Evolutionary conservation across 2,797 vertebrate species (phyloP).

Genomic region (Gallinago nigripennis): DNA sequence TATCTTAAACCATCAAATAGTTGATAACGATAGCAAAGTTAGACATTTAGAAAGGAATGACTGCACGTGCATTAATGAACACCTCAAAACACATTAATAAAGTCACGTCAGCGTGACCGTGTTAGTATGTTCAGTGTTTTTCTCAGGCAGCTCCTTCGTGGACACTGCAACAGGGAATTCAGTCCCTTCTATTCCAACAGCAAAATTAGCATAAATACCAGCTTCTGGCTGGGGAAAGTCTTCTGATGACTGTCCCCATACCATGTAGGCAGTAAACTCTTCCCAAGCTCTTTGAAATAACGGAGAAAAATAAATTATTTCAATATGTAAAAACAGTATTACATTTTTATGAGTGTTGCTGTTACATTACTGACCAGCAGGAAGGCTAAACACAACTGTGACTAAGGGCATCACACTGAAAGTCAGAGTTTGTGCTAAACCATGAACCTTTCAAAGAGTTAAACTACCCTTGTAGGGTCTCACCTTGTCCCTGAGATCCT

Average conservation of each 20-base stretch:
- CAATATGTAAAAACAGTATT: neutral
- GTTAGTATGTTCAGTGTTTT: neutral
- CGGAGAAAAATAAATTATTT: neutral
- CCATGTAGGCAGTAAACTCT: neutral
- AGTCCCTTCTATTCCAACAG: neutral
- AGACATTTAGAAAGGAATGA: neutral
- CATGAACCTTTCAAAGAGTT: neutral
- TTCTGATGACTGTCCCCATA: neutral
- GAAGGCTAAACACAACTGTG: neutral
- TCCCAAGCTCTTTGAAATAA: neutral
- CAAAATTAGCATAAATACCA: neutral
- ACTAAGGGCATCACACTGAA: neutral
- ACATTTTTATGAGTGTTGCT: neutral
- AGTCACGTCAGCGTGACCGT: neutral
- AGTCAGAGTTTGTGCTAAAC: neutral
- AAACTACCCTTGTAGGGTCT: neutral
- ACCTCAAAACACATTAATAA: neutral
- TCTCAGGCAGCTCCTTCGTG: neutral
- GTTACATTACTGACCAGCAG: neutral
- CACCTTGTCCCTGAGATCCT: neutral
- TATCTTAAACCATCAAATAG: neutral
- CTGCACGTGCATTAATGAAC: neutral
- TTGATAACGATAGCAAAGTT: neutral
- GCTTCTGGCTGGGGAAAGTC: neutral
- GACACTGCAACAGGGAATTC: neutral